Percentiles rank a stretch among this genome's conserved stretches.
Evolutionary conservation across 2,888 invertebrate genomes (phyloP).

Genomic region (Macrophya alboannulata): DNA sequence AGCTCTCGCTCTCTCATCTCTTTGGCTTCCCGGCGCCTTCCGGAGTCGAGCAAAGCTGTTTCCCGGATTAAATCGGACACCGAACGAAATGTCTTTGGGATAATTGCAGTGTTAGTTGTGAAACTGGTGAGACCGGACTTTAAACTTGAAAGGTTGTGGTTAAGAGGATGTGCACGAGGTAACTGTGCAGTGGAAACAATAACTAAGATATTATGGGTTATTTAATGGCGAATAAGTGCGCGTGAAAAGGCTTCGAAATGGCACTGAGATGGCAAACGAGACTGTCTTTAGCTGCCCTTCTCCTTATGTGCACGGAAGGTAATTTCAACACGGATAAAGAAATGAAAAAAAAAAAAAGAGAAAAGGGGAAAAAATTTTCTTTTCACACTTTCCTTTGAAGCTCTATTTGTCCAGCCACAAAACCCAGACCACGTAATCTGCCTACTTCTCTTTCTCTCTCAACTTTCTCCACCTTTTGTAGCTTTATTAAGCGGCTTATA

Average conservation of each 20-base stretch:
- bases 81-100: constrained; percentile 39
- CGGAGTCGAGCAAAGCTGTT: constrained; percentile 12
- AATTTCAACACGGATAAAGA: constrained; percentile 56
- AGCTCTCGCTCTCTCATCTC: not conserved
- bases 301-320: constrained; percentile 79
- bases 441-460: constrained; percentile 5
- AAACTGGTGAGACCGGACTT: constrained; percentile 24
- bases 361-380: constrained; percentile 23
- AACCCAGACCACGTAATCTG: constrained; percentile 29
- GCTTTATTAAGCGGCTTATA: constrained; percentile 54
- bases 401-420: constrained; percentile 40
- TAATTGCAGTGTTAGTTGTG: constrained; percentile 35
- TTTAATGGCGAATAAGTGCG: constrained; percentile 25
- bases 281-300: constrained; percentile 78
- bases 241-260: constrained; percentile 73
- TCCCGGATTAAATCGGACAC: constrained; percentile 49
- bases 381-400: not conserved
- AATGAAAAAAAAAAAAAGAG: constrained; percentile 51
- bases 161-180: not conserved
- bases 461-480: not conserved
- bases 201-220: constrained; percentile 38
- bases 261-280: constrained; percentile 79
- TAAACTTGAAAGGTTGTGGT: constrained; percentile 27
- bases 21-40: not conserved
- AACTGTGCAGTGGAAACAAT: not conserved